phyloP scores from a whole-genome alignment of 2,113 vertebrate genomes.

The Myrmecobius fasciatus region DNA sequence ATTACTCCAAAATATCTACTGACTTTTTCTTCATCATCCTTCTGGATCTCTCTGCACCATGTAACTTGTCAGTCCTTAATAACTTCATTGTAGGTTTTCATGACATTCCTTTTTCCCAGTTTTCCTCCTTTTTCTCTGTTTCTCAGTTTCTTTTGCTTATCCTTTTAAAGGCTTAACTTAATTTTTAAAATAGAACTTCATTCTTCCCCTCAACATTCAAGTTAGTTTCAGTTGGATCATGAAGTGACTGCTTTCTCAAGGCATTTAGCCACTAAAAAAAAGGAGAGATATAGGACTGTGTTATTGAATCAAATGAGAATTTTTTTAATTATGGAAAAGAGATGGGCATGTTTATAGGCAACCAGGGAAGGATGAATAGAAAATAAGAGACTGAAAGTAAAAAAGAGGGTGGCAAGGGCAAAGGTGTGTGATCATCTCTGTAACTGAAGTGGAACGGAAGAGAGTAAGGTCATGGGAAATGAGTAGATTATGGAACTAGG shows the following conservation, averaged over 20 bases:
- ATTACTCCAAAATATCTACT: neutral
- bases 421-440: neutral
- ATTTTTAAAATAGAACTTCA: neutral
- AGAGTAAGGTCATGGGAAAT: too few relatives aligned
- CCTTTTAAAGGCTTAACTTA: neutral
- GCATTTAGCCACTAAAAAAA: neutral
- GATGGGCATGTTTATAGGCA: neutral
- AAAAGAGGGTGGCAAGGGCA: neutral
- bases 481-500: neutral
- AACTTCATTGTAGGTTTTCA: too few relatives aligned
- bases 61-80: neutral
- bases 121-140: neutral
- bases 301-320: neutral
- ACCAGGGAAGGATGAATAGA: neutral
- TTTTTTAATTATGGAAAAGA: neutral
- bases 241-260: neutral
- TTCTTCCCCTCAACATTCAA: neutral
- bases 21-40: neutral
- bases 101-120: neutral
- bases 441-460: neutral
- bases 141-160: neutral
- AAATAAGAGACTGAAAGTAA: neutral
- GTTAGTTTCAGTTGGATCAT: neutral
- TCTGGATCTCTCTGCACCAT: neutral
- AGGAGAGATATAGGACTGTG: neutral